phyloP scores from a whole-genome alignment of 2,113 vertebrate species.

The Sapajus apella region DNA sequence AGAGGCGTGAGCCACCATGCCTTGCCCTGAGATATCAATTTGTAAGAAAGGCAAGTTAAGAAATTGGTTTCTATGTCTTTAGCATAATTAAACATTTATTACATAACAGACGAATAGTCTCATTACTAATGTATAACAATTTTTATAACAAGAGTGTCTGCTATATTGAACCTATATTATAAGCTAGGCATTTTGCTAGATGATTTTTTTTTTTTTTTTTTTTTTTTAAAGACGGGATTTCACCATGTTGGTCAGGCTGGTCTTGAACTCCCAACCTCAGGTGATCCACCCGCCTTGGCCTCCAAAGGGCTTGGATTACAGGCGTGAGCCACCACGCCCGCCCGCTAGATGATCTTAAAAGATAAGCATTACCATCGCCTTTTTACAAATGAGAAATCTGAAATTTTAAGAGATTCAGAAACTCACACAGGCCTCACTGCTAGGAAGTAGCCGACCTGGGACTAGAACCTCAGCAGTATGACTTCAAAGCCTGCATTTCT shows the following conservation, averaged over 20 bases:
- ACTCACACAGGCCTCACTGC: background rate
- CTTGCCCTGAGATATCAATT: background rate
- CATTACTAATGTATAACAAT: background rate
- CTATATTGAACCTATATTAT: background rate
- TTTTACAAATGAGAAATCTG: conserved; percentile 11
- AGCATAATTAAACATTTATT: background rate
- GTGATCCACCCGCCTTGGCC: too few relatives aligned
- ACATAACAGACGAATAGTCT: background rate
- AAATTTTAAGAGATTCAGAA: background rate
- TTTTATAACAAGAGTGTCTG: conserved; percentile 2
- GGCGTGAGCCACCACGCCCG: too few relatives aligned
- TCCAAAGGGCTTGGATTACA: too few relatives aligned
- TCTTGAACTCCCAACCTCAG: too few relatives aligned
- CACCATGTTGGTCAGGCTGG: too few relatives aligned
- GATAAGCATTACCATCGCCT: background rate
- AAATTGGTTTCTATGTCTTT: background rate
- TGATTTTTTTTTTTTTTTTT: too few relatives aligned
- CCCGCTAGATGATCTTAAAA: background rate
- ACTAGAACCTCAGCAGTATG: background rate
- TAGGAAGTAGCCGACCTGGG: background rate
- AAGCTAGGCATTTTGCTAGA: background rate
- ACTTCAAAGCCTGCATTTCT: background rate
- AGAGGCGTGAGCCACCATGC: too few relatives aligned
- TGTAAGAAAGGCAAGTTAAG: background rate
- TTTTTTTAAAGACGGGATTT: too few relatives aligned